Evolutionary conservation across 2,113 vertebrate species (phyloP).

Genomic region (Columba livia): DNA sequence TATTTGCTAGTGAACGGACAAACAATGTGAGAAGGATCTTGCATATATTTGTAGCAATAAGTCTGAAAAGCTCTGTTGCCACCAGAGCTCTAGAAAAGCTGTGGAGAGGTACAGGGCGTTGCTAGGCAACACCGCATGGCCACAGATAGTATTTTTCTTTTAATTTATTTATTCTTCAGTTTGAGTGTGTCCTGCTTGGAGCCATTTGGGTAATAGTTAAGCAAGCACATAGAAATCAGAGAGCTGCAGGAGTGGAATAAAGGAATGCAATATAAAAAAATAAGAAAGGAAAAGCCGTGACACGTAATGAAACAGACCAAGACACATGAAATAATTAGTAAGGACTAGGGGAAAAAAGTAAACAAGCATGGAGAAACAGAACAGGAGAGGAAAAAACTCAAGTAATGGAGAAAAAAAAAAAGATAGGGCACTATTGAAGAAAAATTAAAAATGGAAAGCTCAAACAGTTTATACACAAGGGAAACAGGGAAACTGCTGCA

Average conservation of each 20-base stretch:
- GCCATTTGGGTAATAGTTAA: slow-evolving; percentile 64
- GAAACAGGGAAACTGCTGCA: not conserved
- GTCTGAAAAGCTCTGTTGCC: slow-evolving; percentile 26
- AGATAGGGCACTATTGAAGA: not conserved
- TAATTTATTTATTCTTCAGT: slow-evolving; percentile 63
- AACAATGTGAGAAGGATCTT: slow-evolving; percentile 30
- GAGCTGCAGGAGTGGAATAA: slow-evolving; percentile 28
- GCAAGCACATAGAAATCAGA: slow-evolving; percentile 41
- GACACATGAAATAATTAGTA: slow-evolving; percentile 37
- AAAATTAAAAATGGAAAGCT: slow-evolving; percentile 25
- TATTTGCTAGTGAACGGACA: not conserved
- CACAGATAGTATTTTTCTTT: slow-evolving; percentile 58
- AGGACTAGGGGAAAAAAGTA: not conserved
- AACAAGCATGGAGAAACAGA: not conserved
- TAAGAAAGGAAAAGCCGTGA: not conserved
- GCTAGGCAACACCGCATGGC: slow-evolving; percentile 40
- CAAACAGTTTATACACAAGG: not conserved
- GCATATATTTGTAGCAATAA: slow-evolving; percentile 34
- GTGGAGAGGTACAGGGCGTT: slow-evolving; percentile 2
- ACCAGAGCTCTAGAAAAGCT: slow-evolving; percentile 37
- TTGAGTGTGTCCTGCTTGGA: slow-evolving; percentile 60
- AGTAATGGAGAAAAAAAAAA: not conserved
- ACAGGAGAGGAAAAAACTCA: not conserved
- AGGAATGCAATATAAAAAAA: slow-evolving; percentile 6
- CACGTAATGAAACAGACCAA: not conserved